phyloP scores from a whole-genome alignment of 2,888 invertebrate genomes.

The Platycheirus albimanus region DNA sequence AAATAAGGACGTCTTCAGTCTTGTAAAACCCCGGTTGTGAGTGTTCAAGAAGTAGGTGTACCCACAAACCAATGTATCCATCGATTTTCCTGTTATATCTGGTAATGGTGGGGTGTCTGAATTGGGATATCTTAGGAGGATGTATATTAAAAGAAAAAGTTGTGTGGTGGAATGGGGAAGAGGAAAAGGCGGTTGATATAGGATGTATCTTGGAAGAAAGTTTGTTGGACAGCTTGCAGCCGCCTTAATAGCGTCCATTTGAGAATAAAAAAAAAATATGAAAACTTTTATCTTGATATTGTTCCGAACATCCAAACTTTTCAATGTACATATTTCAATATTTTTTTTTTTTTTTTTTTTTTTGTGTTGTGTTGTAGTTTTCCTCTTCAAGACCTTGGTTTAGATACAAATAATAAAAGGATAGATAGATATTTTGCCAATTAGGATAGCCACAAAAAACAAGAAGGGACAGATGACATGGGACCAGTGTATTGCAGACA shows the following conservation, averaged over 20 bases:
- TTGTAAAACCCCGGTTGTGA: not conserved
- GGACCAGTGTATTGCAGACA: not conserved
- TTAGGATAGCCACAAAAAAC: conserved; percentile 9
- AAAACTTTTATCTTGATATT: conserved; percentile 26
- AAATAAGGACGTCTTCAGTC: conserved; percentile 7
- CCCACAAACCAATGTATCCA: conserved; percentile 16
- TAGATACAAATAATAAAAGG: conserved; percentile 16
- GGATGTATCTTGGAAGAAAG: conserved; percentile 29
- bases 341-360: no score
- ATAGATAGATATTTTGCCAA: conserved; percentile 20
- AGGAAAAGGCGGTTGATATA: no score
- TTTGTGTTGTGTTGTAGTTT: not conserved
- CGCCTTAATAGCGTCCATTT: conserved; percentile 40
- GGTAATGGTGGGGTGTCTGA: conserved; percentile 12
- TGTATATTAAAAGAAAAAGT: no score
- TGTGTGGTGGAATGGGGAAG: no score
- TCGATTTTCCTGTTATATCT: conserved; percentile 40
- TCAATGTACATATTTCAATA: no score
- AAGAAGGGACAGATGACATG: not conserved
- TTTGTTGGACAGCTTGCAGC: conserved; percentile 43
- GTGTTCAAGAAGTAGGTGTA: conserved; percentile 12
- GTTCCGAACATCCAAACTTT: conserved; percentile 4
- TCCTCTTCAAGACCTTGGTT: conserved; percentile 25
- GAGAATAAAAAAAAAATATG: conserved; percentile 10
- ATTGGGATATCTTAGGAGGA: no score